A percentile compares a stretch with the other conserved stretches of the same genome.
Evolutionary conservation across 2,113 vertebrate genomes (phyloP).

Genomic region (Haemorhous mexicanus): DNA sequence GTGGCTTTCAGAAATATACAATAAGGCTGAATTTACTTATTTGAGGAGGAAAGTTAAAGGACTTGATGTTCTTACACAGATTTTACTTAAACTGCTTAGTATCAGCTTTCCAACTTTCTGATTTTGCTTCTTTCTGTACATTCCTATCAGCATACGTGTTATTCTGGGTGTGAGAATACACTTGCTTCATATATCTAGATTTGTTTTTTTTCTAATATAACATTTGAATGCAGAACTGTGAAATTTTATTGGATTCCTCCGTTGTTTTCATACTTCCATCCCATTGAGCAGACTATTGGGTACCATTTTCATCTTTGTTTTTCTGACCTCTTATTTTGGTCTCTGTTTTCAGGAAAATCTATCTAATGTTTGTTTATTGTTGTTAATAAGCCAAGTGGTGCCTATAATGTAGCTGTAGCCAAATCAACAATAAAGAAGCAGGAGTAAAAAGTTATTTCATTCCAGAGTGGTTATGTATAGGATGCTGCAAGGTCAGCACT

Average conservation of each 20-base stretch:
- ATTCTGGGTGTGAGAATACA: background rate
- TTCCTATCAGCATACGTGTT: fast-evolving
- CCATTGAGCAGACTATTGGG: background rate
- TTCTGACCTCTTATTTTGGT: background rate
- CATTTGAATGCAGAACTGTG: background rate
- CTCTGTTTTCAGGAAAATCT: background rate
- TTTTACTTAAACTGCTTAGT: background rate
- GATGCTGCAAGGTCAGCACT: background rate
- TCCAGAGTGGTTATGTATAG: background rate
- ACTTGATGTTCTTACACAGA: background rate
- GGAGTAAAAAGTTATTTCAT: background rate
- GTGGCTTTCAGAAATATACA: background rate
- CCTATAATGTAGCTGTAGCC: background rate
- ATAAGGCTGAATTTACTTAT: background rate
- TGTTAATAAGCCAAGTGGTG: background rate
- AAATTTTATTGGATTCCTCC: background rate
- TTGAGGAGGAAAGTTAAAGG: background rate
- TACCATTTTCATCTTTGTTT: background rate
- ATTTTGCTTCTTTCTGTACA: background rate
- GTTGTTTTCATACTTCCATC: background rate
- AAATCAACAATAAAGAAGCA: background rate
- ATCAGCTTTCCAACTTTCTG: background rate
- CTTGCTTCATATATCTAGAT: background rate
- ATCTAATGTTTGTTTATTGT: background rate
- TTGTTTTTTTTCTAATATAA: background rate